Evolutionary conservation across 2,797 vertebrate species (phyloP).

Genomic region (Semotilus atromaculatus): DNA sequence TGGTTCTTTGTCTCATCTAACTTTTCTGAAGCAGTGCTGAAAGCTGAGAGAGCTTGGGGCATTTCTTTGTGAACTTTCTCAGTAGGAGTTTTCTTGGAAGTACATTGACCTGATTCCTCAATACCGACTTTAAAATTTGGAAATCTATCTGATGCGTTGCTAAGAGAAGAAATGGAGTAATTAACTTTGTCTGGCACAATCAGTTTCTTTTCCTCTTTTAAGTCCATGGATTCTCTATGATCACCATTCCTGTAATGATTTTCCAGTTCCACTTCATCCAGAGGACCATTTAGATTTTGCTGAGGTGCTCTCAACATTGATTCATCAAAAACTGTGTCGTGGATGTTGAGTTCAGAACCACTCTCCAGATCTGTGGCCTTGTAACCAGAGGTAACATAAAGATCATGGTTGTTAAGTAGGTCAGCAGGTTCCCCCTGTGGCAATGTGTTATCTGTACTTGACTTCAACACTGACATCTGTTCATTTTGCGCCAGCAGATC

Average conservation of each 20-base stretch:
- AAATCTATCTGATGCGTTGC: not conserved
- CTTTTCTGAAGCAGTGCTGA: not conserved
- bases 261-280: not conserved
- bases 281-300: not conserved
- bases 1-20: not conserved
- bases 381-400: conserved; percentile 4
- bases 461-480: conserved; percentile 2
- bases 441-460: conserved; percentile 1
- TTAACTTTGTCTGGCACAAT: not conserved
- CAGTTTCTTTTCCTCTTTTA: not conserved
- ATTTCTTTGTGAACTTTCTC: not conserved
- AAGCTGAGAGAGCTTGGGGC: not conserved
- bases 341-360: not conserved
- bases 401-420: not conserved
- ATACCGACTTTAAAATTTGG: not conserved
- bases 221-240: not conserved
- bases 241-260: not conserved
- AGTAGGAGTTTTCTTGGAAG: not conserved
- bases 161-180: not conserved
- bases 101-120: not conserved
- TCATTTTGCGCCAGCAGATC: conserved; percentile 43
- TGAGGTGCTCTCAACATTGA: not conserved
- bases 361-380: not conserved
- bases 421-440: conserved; percentile 16
- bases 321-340: not conserved